Evolutionary conservation across 2,797 vertebrate genomes (phyloP).

Genomic region (Sus cebifrons): DNA sequence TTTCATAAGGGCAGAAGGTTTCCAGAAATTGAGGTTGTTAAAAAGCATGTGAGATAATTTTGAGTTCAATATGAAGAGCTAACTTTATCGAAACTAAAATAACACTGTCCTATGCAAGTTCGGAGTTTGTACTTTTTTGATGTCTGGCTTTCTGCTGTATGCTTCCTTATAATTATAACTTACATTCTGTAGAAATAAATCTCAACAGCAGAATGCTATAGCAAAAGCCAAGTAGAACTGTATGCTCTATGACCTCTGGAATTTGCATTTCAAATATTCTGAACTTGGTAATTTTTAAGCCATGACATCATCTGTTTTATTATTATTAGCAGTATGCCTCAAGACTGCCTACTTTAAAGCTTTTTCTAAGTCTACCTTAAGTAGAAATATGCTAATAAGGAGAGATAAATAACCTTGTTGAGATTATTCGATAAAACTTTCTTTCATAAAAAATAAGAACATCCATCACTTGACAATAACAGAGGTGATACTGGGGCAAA

Average conservation of each 20-base stretch:
- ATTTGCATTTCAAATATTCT: background rate
- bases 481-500: background rate
- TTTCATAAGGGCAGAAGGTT: slow-evolving; percentile 41
- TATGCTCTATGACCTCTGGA: background rate
- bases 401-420: background rate
- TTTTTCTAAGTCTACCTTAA: background rate
- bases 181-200: background rate
- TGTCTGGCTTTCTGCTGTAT: background rate
- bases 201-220: background rate
- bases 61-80: slow-evolving; percentile 32
- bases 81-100: slow-evolving; percentile 48
- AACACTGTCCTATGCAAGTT: background rate
- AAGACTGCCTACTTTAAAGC: background rate
- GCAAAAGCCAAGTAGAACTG: background rate
- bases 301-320: background rate
- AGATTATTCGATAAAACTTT: background rate
- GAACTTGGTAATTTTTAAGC: background rate
- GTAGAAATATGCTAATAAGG: background rate
- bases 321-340: background rate
- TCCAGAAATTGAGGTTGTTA: slow-evolving; percentile 46
- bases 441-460: background rate
- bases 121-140: background rate
- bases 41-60: slow-evolving; percentile 22
- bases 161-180: background rate
- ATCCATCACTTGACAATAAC: background rate